Percentiles rank a stretch among this genome's conserved stretches.
Conservation (phyloP, 2,113 vertebrate species). For the Sprattus sprattus region DNA sequence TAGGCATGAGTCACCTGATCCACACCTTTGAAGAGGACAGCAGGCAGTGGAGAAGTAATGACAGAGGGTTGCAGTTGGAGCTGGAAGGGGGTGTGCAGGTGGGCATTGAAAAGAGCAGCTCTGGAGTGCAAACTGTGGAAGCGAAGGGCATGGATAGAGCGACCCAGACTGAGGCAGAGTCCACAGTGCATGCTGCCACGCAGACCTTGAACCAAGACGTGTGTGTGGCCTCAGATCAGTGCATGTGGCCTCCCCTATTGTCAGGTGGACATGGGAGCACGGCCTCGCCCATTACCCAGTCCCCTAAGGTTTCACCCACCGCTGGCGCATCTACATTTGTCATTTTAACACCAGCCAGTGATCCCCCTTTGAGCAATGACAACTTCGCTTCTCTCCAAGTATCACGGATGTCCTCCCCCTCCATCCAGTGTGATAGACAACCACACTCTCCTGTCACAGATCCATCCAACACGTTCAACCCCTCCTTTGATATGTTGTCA, state of each 20-base stretch:
- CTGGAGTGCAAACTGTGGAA: not conserved
- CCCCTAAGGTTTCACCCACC: not conserved
- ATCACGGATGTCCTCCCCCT: not conserved
- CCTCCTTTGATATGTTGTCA: not conserved
- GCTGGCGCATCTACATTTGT: not conserved
- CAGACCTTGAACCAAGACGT: not conserved
- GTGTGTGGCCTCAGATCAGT: not conserved
- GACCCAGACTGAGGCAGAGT: constrained; percentile 44
- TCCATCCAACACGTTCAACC: not conserved
- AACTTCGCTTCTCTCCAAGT: not conserved
- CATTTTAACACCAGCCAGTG: not conserved
- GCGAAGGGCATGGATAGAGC: not conserved
- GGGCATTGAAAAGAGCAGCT: not conserved
- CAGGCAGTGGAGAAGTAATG: not conserved
- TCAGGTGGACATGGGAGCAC: not conserved
- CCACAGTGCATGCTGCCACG: not conserved
- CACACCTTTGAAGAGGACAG: constrained; percentile 41
- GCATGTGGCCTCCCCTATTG: not conserved
- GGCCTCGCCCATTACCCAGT: not conserved
- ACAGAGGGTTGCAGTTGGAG: not conserved
- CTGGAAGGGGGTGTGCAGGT: constrained; percentile 30
- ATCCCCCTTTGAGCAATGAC: not conserved
- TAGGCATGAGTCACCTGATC: constrained; percentile 72
- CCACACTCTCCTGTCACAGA: not conserved
- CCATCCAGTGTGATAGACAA: not conserved